Evolutionary conservation across 2,797 vertebrate genomes (phyloP), one percentile per base, ranked within the genome.

Genomic region (Cossypha polioptera): DNA sequence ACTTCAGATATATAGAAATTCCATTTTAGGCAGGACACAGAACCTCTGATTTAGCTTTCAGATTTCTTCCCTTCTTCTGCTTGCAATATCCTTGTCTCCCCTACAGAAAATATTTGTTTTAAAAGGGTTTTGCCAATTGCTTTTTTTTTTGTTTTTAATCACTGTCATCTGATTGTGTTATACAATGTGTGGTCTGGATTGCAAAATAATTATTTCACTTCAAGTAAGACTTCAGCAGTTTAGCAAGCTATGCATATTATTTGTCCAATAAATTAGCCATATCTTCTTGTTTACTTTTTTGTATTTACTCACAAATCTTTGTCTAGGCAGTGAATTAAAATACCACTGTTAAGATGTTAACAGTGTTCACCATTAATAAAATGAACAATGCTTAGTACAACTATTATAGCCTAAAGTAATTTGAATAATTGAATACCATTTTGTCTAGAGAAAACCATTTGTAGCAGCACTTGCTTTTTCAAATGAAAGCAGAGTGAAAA

Each of bases 381-480:
- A 54, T 16, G 26, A n/a, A 66, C 36, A 82, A 67, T 51, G 16
- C 11, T 69, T 84, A 73, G 31, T 57, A 48, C 36, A 90, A 26
- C 29, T 35, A 55, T 48, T 80, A 81, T 11, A 72, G 54, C 45
- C 89, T 94, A n/a, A 85, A 95, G 65, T 80, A 40, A 86, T 96
- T 87, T 90, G n/a, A 92, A 86, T 86, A 88, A 84, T 33, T 92
- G 42, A 90, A 42, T 84, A 75, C 17, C 9, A 47, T n/a, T 94
- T 89, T 42, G 38, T 92, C 92, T 61, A 68, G 36, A 88, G 22
- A 82, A 94, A 81, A 62, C 5, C 48, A 21, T 77, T 96, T n/a
- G 13, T n/a, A 92, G 24, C 50, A 88, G 38, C 38, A 38, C 68
- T 83, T 89, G 47, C 18, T 88, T 91, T 96, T 88, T 54, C 35